Percentiles rank a stretch among this genome's conserved stretches.
These are phyloP conservation scores for Aporophyla nigra DNA, from an alignment of 2,888 invertebrate genomes.

Conservation along the genomic window DNA sequence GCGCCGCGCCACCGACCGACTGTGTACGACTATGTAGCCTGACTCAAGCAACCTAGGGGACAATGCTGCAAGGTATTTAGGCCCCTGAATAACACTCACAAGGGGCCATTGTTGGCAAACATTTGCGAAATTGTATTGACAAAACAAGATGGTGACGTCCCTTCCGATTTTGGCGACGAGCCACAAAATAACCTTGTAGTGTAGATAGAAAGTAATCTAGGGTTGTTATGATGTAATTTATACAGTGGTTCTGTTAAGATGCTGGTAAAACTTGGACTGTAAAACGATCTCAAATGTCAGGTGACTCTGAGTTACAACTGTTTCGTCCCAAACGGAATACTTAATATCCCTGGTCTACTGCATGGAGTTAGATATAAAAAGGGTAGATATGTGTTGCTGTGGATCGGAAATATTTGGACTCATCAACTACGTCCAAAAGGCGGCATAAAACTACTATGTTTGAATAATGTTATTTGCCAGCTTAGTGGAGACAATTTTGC, in stretches of 20 bases:
- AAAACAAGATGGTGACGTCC: neutral
- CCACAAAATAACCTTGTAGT: constrained; percentile 1
- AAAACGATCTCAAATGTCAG: constrained; percentile 41
- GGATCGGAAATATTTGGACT: constrained; percentile 3
- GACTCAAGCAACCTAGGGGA: neutral
- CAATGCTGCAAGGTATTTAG: neutral
- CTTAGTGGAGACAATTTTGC: neutral
- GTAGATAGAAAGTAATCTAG: too few relatives aligned
- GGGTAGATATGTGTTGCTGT: constrained; percentile 1
- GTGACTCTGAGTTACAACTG: constrained; percentile 29
- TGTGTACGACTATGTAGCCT: neutral
- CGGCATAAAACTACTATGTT: neutral
- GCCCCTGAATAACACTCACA: neutral
- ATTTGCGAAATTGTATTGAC: neutral
- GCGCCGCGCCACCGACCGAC: neutral
- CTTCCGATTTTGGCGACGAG: neutral
- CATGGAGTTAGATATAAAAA: neutral
- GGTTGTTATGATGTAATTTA: too few relatives aligned
- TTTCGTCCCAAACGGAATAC: neutral
- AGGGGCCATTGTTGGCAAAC: neutral
- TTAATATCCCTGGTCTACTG: constrained; percentile 16
- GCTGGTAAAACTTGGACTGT: constrained; percentile 20
- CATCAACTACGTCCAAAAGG: neutral
- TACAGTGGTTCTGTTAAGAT: constrained; percentile 16
- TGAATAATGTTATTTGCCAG: neutral